Percentiles rank a stretch among this genome's conserved stretches.
Evolutionary conservation across 2,888 invertebrate genomes (phyloP).

Genomic region (Elysia crispata): DNA sequence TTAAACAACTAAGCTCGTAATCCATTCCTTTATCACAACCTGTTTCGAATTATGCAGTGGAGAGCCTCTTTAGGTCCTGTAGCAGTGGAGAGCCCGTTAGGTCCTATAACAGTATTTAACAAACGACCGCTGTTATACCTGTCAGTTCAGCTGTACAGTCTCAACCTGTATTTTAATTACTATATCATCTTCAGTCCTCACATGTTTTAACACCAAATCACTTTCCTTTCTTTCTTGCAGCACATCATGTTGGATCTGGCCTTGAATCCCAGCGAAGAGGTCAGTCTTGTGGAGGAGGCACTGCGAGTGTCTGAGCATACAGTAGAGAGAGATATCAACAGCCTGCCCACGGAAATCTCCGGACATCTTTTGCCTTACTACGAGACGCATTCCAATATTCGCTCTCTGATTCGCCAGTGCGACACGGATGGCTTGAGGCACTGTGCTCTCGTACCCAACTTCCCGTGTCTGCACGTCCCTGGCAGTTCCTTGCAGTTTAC

Average conservation of each 20-base stretch:
- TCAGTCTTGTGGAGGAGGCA: constrained; percentile 63
- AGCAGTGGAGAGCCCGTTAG: too few species aligned
- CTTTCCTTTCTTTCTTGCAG: constrained; percentile 38
- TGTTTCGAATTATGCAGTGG: too few species aligned
- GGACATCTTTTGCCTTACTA: constrained; percentile 75
- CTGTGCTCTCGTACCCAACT: constrained; percentile 73
- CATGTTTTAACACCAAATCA: neutral
- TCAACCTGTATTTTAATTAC: neutral
- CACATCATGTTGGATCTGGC: constrained; percentile 73
- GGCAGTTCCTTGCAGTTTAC: constrained; percentile 72
- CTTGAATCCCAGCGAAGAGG: constrained; percentile 71
- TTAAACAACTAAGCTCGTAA: too few species aligned
- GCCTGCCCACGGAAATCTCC: constrained; percentile 73
- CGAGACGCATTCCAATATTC: constrained; percentile 68
- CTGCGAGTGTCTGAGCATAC: constrained; percentile 68
- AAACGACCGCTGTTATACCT: too few species aligned
- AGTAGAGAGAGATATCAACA: constrained; percentile 70
- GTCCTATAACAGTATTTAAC: too few species aligned
- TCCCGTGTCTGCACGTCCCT: constrained; percentile 72
- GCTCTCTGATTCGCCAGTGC: constrained; percentile 72
- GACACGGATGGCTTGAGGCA: constrained; percentile 70
- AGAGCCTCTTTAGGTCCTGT: too few species aligned
- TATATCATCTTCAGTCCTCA: neutral
- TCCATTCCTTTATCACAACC: too few species aligned
- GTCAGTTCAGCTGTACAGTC: too few species aligned